Evolutionary conservation across 2,113 vertebrate species (phyloP), one percentile per base, ranked within the genome.

Genomic region (Megaceryle torquata): DNA sequence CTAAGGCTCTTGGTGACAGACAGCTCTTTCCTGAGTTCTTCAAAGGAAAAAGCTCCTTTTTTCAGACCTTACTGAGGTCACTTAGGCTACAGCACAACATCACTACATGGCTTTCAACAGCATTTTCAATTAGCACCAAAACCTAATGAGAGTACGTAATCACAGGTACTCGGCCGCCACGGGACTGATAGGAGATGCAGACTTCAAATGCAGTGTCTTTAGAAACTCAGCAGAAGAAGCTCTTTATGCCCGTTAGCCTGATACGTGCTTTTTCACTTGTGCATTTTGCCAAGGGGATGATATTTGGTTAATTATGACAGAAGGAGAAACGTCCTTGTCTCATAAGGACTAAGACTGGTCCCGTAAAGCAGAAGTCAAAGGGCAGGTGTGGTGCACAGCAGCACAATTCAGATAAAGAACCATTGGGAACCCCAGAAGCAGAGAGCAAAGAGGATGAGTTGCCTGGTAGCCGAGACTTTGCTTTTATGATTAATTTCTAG

Each of bases 61-160:
- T 71, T 54, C 71, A 74, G 61, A 24, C 46, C 69, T 86, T 0
- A 0, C 69, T 53, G 72, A 64, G 90, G 90, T 88, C 72, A 4
- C 82, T 7, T 8, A 28, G 87, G 90, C 88, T 68, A 5, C 2
- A 2, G 88, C 88, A 78, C 56, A 90, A 10, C 85, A 94, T 3
- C 82, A 3, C 79, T 70, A 3, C 29, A 0, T 2, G 78, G 74
- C 91, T 95, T 94, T 94, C 94, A 94, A 96, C 54, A 78, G 82
- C 86, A 6, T 90, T 94, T 86, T 78, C 96, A 96, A 94, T 96
- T 97, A 96, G 88, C 95, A 94, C 93, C 82, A 29, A 53, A 63
- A 26, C 13, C 68, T 95, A 96, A 93, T 33, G 79, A 91, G 85
- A 68, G n/a, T 25, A 37, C 64, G 1, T 37, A 54, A 90, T 91